These are phyloP conservation scores for Morpho achilles DNA, from an alignment of 2,888 invertebrate genomes.

Conservation along the genomic window DNA sequence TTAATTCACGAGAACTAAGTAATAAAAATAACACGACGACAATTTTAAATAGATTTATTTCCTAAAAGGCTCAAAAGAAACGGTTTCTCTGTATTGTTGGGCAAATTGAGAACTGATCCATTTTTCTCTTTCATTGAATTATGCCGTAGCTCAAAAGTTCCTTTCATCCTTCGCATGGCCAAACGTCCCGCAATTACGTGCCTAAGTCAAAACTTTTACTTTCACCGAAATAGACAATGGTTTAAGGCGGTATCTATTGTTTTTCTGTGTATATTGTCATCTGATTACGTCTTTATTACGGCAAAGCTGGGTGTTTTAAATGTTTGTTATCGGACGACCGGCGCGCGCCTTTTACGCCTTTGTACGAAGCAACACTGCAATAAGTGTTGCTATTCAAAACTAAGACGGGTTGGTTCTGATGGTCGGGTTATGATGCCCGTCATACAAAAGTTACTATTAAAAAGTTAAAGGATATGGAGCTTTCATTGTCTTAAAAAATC, in stretches of 20 bases:
- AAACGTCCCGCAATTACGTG: constrained; percentile 3
- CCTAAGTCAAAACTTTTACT: constrained; percentile 49
- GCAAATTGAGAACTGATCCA: constrained; percentile 14
- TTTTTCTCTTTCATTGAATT: constrained; percentile 3
- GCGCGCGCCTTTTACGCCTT: background rate
- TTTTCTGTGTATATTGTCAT: constrained; percentile 13
- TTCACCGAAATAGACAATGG: constrained; percentile 49
- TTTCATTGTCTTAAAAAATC: too few relatives aligned
- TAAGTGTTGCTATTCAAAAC: too few relatives aligned
- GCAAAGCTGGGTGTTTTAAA: background rate
- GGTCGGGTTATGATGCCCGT: too few relatives aligned
- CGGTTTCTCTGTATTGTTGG: constrained; percentile 14
- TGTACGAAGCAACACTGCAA: background rate
- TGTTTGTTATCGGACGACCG: background rate
- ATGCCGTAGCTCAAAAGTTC: background rate
- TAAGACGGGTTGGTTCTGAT: too few relatives aligned
- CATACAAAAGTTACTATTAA: too few relatives aligned
- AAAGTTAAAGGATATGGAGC: too few relatives aligned
- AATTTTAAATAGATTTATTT: background rate
- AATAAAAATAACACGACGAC: background rate
- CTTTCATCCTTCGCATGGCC: constrained; percentile 1
- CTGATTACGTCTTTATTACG: constrained; percentile 9
- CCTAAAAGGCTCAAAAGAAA: constrained; percentile 4
- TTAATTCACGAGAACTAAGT: too few relatives aligned
- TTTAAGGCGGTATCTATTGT: constrained; percentile 31